Percentiles rank a stretch among this genome's conserved stretches.
phyloP scores from a whole-genome alignment of 2,797 vertebrate species.

The Mareca penelope region DNA sequence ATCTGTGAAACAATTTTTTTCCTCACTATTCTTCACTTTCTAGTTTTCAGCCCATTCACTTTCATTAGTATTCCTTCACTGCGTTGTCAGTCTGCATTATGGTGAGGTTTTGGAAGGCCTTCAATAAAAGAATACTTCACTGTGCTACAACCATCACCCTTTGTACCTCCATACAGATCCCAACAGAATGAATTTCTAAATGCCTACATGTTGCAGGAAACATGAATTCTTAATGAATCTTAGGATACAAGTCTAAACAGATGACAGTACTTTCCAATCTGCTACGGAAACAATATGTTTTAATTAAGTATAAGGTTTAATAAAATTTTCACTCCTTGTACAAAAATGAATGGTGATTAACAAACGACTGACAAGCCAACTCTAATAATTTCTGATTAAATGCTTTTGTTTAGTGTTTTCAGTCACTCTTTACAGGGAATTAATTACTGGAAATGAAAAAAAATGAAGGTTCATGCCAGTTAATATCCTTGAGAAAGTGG shows the following conservation, averaged over 20 bases:
- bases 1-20: neutral
- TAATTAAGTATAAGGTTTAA: conserved; percentile 56
- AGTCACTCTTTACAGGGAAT: conserved; percentile 57
- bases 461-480: conserved; percentile 31
- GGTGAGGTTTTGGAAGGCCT: conserved; percentile 19
- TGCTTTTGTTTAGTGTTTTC: conserved; percentile 67
- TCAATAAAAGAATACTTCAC: conserved; percentile 41
- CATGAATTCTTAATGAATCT: conserved; percentile 40
- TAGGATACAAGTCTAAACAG: conserved; percentile 53
- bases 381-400: conserved; percentile 67
- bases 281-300: conserved; percentile 39
- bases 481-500: conserved; percentile 48
- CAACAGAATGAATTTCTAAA: conserved; percentile 50
- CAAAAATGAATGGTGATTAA: conserved; percentile 56
- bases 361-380: conserved; percentile 18
- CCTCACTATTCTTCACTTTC: neutral
- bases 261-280: conserved; percentile 45
- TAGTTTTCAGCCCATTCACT: neutral
- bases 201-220: conserved; percentile 36
- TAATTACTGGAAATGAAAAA: conserved; percentile 62
- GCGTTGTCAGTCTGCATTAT: conserved; percentile 43
- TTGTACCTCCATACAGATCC: conserved; percentile 10
- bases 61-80: conserved; percentile 50
- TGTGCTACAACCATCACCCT: conserved; percentile 19
- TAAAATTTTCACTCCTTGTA: conserved; percentile 53